Conservation (phyloP, 1,140 invertebrate genomes). For the Heliconius eleuchia region DNA sequence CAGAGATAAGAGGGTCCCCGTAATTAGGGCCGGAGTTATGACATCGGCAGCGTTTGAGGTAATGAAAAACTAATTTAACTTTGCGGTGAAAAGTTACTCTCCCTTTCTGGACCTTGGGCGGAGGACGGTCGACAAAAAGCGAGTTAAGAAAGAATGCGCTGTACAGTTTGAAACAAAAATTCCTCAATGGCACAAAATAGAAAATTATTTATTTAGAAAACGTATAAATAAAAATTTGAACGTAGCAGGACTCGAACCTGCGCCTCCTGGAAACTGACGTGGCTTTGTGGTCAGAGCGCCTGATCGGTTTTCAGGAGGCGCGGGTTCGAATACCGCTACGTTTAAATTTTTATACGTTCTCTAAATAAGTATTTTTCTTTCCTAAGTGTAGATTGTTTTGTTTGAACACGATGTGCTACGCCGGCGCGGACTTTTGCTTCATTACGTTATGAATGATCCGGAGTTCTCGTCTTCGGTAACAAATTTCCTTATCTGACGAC, state of each 20-base stretch:
- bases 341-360: too few relatives aligned
- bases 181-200: conserved; percentile 15
- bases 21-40: conserved; percentile 62
- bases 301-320: too few relatives aligned
- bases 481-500: conserved; percentile 52
- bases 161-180: conserved; percentile 18
- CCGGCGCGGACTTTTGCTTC: conserved; percentile 40
- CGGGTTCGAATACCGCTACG: too few relatives aligned
- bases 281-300: too few relatives aligned
- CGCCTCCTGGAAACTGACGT: too few relatives aligned
- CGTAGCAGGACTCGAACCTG: too few relatives aligned
- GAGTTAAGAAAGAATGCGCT: conserved; percentile 22
- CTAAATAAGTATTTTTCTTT: too few relatives aligned
- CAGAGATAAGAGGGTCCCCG: conserved; percentile 59
- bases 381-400: conserved; percentile 1
- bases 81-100: conserved; percentile 56
- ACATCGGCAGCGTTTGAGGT: conserved; percentile 48
- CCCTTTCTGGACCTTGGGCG: conserved; percentile 19
- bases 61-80: conserved; percentile 74
- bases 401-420: neutral
- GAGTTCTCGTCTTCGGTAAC: conserved; percentile 49
- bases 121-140: conserved; percentile 9
- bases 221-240: too few relatives aligned
- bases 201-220: neutral
- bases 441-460: conserved; percentile 55